Percentiles rank a stretch among this genome's conserved stretches.
These are phyloP conservation scores for Montipora cactus DNA, from an alignment of 64 coral and sea anemone species.

Conservation along the genomic window DNA sequence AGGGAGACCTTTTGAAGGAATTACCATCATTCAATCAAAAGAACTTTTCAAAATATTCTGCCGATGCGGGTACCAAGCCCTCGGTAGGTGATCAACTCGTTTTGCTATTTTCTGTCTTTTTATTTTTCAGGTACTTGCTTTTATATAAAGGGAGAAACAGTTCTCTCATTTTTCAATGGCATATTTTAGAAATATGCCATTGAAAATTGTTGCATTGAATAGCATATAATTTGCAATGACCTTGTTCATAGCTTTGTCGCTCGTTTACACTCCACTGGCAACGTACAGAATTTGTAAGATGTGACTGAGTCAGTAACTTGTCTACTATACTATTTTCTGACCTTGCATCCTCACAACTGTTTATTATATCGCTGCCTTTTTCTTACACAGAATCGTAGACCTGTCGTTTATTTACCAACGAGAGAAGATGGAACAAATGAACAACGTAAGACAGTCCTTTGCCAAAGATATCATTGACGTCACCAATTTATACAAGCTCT, in stretches of 20 bases:
- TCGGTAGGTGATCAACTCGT: constrained; percentile 67
- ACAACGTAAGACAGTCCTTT: constrained; percentile 64
- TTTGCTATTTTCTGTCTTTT: not conserved
- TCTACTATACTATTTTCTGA: not conserved
- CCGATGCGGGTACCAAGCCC: constrained; percentile 74
- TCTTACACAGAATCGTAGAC: constrained; percentile 73
- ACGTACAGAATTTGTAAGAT: too few relatives aligned
- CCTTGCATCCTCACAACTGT: not conserved
- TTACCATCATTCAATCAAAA: constrained; percentile 88
- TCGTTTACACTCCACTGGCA: too few relatives aligned
- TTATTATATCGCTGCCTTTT: not conserved
- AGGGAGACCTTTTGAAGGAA: constrained; percentile 92
- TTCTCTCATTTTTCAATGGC: not conserved
- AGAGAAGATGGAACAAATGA: constrained; percentile 80
- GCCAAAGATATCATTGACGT: not conserved
- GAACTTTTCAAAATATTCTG: constrained; percentile 88
- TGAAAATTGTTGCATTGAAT: too few relatives aligned
- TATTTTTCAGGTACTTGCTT: not conserved
- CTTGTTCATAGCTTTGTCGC: too few relatives aligned
- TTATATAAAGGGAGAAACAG: not conserved
- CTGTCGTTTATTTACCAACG: constrained; percentile 85
- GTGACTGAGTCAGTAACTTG: too few relatives aligned
- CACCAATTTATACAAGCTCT: too few relatives aligned
- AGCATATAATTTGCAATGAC: too few relatives aligned
- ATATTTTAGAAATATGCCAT: not conserved